These are phyloP conservation scores for Microtus pennsylvanicus DNA, from an alignment of 2,113 vertebrate species.

Conservation along the genomic window DNA sequence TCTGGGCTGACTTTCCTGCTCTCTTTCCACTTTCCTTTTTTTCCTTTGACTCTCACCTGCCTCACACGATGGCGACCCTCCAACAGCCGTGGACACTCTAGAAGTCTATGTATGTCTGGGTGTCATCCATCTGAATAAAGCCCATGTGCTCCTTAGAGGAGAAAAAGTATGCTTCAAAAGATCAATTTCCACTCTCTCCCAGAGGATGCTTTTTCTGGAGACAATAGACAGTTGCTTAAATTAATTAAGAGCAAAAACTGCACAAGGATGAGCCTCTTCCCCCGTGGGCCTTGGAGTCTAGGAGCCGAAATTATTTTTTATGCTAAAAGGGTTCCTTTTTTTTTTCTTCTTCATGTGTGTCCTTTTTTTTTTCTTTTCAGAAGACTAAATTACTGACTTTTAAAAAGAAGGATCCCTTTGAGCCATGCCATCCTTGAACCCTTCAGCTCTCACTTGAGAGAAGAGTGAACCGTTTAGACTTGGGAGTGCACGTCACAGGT, in stretches of 20 bases:
- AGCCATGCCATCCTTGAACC: conserved; percentile 6
- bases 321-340: conserved; percentile 30
- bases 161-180: neutral
- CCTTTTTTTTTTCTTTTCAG: too few relatives aligned
- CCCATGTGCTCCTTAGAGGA: neutral
- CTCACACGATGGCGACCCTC: neutral
- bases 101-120: neutral
- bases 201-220: conserved; percentile 37
- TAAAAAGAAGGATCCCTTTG: conserved; percentile 56
- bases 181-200: neutral
- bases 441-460: conserved; percentile 12
- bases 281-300: neutral
- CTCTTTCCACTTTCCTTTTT: neutral
- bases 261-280: conserved; percentile 59
- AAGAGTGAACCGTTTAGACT: neutral
- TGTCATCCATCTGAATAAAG: neutral
- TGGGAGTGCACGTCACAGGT: neutral
- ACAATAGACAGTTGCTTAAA: conserved; percentile 72
- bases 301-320: conserved; percentile 39
- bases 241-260: conserved; percentile 79
- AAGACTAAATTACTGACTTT: conserved; percentile 68
- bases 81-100: neutral
- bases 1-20: neutral
- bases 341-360: too few relatives aligned
- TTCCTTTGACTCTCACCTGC: neutral